Conservation (phyloP, 2,888 invertebrate genomes). For the Apoderus coryli region DNA sequence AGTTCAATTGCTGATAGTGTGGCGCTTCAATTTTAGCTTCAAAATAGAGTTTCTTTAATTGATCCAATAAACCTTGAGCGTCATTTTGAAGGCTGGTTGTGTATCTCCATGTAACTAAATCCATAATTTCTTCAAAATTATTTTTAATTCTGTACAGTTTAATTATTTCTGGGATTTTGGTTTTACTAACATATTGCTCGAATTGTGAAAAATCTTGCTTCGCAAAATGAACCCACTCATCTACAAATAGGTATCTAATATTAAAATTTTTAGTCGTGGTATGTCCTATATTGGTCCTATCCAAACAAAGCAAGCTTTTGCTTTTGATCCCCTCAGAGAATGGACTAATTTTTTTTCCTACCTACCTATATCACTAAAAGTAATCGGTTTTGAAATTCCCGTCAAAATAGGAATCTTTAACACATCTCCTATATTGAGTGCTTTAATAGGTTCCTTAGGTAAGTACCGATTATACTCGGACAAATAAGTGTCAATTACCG, state of each 20-base stretch:
- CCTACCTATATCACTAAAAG: slow-evolving; percentile 22
- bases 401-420: slow-evolving; percentile 49
- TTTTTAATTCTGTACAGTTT: slow-evolving; percentile 30
- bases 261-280: too few species aligned
- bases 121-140: slow-evolving; percentile 24
- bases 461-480: slow-evolving; percentile 45
- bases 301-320: too few species aligned
- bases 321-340: too few species aligned
- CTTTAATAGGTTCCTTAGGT: slow-evolving; percentile 38
- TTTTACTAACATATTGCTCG: slow-evolving; percentile 41
- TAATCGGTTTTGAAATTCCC: slow-evolving; percentile 46
- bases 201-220: slow-evolving; percentile 40
- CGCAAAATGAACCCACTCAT: slow-evolving; percentile 43
- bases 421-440: slow-evolving; percentile 38
- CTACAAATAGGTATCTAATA: too few species aligned
- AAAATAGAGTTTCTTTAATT: slow-evolving; percentile 39
- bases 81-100: slow-evolving; percentile 32
- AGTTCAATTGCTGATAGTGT: slow-evolving; percentile 34
- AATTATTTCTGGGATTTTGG: slow-evolving; percentile 43
- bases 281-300: too few species aligned
- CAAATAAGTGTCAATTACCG: slow-evolving; percentile 47
- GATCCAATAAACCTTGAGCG: slow-evolving; percentile 32
- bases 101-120: slow-evolving; percentile 44
- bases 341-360: too few species aligned
- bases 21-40: slow-evolving; percentile 43